phyloP scores from a whole-genome alignment of 2,113 vertebrate genomes.

The Calonectris borealis region DNA sequence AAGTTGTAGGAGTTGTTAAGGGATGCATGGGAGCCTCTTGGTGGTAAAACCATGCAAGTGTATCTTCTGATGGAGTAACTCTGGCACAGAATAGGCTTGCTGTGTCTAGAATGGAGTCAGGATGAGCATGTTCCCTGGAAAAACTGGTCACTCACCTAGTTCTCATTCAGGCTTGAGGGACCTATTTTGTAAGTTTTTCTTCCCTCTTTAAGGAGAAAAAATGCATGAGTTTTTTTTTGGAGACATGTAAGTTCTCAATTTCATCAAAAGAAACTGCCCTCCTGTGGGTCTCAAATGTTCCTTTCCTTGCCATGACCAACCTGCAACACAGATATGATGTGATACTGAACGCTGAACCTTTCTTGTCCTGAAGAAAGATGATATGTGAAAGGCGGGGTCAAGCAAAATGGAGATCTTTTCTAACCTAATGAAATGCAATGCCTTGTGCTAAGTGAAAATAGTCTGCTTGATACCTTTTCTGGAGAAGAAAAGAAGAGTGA shows the following conservation, averaged over 20 bases:
- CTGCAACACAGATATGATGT: not conserved
- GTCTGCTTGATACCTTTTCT: not conserved
- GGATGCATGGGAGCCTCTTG: not conserved
- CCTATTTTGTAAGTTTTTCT: not conserved
- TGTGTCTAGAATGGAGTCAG: not conserved
- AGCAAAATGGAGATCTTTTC: not conserved
- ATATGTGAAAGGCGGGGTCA: not conserved
- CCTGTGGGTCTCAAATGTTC: not conserved
- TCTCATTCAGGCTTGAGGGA: not conserved
- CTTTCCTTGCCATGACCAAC: not conserved
- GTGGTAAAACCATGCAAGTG: not conserved
- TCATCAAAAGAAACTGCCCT: not conserved
- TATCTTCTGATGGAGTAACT: not conserved
- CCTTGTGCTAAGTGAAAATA: not conserved
- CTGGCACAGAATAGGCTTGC: not conserved
- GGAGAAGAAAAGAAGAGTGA: not conserved
- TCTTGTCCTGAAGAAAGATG: not conserved
- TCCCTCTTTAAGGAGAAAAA: not conserved
- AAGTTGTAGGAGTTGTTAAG: not conserved
- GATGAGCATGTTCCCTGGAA: not conserved
- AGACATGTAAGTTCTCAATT: not conserved
- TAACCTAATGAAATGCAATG: not conserved
- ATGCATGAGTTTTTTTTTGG: not conserved
- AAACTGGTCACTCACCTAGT: not conserved
- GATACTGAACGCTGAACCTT: not conserved